Evolutionary conservation across 2,797 vertebrate genomes (phyloP), one percentile per base, ranked within the genome.

Genomic region (Phrynocephalus vlangalii): DNA sequence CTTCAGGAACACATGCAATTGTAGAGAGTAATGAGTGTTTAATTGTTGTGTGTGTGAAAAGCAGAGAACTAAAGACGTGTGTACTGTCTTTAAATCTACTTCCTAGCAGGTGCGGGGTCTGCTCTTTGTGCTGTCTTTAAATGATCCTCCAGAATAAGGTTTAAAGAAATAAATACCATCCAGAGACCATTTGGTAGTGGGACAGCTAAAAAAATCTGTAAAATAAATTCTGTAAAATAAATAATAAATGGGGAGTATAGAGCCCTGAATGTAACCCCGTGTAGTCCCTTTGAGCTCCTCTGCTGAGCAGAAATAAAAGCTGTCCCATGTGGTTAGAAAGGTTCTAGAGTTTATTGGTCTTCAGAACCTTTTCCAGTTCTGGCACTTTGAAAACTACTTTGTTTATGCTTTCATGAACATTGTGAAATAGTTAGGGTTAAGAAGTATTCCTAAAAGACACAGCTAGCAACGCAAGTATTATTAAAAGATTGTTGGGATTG

Each of bases 21-120:
- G 91, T 88, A 33, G 93, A 38, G 89, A 91, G 84, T 93, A 92
- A 93, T 91, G 87, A 91, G 87, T 90, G 60, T 91, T 94, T 93
- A 94, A 93, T 94, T 94, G 93, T 87, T 75, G 44, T 76, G 26
- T 79, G 78, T 84, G 91, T 89, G 72, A 93, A 91, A 91, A 84
- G 72, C 18, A 0, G 52, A 73, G 83, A 85, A 86, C 89, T 93
- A 0, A 0, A 81, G 89, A 90, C 79, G 77, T 0, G 68, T 33
- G 92, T 72, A 44, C 38, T 44, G 38, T 44, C 38, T 44, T 44
- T 44, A 44, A 44, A 44, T 44, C 38, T 44, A 44, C 38, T 44
- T 44, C 38, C 38, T 44, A 44, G 3, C 38, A 44, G 3, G 38
- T 44, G 38, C 38, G 38, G 5, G 38, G 38, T 44, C 38, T 44